Evolutionary conservation across 1,140 invertebrate genomes (phyloP).

Genomic region (Aphis craccivora): DNA sequence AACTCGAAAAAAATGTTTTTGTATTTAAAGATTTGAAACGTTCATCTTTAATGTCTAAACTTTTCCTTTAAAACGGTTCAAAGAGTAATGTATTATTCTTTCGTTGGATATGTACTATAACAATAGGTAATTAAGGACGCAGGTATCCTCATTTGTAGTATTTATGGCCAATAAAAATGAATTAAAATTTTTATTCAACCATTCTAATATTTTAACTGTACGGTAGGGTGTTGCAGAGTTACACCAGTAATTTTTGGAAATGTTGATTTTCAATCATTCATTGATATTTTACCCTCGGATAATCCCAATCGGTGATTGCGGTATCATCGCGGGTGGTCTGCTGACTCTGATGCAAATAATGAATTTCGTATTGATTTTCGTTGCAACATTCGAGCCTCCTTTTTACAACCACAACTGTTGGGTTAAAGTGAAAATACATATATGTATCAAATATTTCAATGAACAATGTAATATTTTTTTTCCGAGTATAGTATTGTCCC

Average conservation of each 20-base stretch:
- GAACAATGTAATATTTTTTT: constrained; percentile 5
- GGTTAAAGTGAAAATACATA: neutral
- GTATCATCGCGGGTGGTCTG: neutral
- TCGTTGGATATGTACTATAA: neutral
- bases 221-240: neutral
- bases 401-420: neutral
- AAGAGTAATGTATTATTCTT: neutral
- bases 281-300: neutral
- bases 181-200: neutral
- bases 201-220: neutral
- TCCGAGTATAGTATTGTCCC: neutral
- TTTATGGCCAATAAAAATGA: neutral
- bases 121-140: no score
- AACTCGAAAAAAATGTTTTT: neutral
- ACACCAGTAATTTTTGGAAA: neutral
- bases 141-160: neutral
- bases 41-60: neutral
- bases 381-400: neutral
- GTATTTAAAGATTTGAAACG: neutral
- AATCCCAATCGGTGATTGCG: neutral
- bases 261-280: neutral
- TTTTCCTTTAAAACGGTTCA: neutral
- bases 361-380: neutral
- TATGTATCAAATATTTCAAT: neutral
- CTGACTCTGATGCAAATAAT: neutral